Evolutionary conservation across 2,797 vertebrate genomes (phyloP), one percentile per base, ranked within the genome.

Genomic region (Melanotaenia parkinsoni): DNA sequence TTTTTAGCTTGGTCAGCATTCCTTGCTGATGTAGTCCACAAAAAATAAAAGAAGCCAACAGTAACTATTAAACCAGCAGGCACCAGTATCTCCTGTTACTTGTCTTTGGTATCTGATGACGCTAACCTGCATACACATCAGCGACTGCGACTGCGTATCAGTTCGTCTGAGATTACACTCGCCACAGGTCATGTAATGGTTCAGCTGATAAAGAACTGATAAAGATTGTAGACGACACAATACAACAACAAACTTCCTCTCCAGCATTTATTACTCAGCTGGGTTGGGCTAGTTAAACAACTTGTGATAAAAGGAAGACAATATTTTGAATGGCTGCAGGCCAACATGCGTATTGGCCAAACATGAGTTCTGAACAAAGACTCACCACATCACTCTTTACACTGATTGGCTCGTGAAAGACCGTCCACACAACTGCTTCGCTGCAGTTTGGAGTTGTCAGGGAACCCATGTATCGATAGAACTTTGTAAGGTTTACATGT

Each of bases 401-500:
- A 3, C 59, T 57, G 51, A 94, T 91, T 3, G 92, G 87, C 56
- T 94, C 80, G 1, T 91, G 82, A 65, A 93, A 94, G 30, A 94
- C 51, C 0, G 93, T 94, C 93, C 93, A 94, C 2, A 87, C 74
- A 0, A 92, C 93, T 0, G 62, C 81, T 70, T 94, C 84, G 0
- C 56, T 73, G 74, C 92, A 94, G 3, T 10, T 2, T 0, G 93
- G 93, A 0, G 82, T 93, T 63, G 93, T 94, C 78, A 94, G 77
- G 8, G 92, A 94, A 59, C 93, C 94, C 60, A 37, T 71, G 86
- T 94, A 94, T 3, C 86, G 78, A 33, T 89, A 94, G 72, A 87
- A 94, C 67, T 89, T 93, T 16, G 78, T 86, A 5, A 71, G 74
- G 76, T 91, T 30, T 12, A 93, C 89, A 0, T 69, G 9, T 56